Conservation (phyloP, 2,888 invertebrate genomes). For the Archaeoteleia sp. region DNA sequence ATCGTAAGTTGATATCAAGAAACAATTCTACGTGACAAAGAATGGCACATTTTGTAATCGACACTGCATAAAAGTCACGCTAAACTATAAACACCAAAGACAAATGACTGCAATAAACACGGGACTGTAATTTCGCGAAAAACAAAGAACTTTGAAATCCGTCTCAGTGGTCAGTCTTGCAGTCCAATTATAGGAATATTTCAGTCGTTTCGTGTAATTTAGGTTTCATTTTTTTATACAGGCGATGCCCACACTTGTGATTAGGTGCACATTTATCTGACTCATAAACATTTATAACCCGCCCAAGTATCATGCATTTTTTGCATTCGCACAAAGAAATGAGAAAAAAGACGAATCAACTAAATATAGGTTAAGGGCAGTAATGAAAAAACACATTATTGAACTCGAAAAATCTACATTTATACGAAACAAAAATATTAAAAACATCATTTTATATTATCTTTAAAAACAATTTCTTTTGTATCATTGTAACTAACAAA, state of each 20-base stretch:
- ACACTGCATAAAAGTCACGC: constrained; percentile 32
- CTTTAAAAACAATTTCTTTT: too few species aligned
- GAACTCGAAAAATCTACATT: constrained; percentile 19
- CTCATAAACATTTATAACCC: constrained; percentile 26
- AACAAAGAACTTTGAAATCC: constrained; percentile 29
- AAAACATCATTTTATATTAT: too few species aligned
- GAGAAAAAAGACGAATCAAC: constrained; percentile 14
- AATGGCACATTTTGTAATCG: constrained; percentile 31
- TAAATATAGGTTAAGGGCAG: constrained; percentile 41
- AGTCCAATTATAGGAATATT: constrained; percentile 22
- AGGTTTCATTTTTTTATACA: constrained; percentile 10
- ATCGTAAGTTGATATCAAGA: neutral
- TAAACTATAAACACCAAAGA: constrained; percentile 34
- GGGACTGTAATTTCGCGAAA: constrained; percentile 16
- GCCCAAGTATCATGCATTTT: constrained; percentile 10
- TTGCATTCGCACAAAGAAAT: constrained; percentile 14
- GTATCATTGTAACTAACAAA: too few species aligned
- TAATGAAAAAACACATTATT: constrained; percentile 16
- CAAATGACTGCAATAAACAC: constrained; percentile 35
- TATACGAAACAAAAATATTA: constrained; percentile 10
- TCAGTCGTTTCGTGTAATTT: constrained; percentile 34
- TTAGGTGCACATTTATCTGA: constrained; percentile 30
- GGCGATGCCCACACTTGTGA: constrained; percentile 9
- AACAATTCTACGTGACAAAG: constrained; percentile 17
- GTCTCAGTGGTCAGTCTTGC: constrained; percentile 14